These are phyloP conservation scores for Ichneumoninae sp. DNA, from an alignment of 2,888 invertebrate species.

Conservation along the genomic window DNA sequence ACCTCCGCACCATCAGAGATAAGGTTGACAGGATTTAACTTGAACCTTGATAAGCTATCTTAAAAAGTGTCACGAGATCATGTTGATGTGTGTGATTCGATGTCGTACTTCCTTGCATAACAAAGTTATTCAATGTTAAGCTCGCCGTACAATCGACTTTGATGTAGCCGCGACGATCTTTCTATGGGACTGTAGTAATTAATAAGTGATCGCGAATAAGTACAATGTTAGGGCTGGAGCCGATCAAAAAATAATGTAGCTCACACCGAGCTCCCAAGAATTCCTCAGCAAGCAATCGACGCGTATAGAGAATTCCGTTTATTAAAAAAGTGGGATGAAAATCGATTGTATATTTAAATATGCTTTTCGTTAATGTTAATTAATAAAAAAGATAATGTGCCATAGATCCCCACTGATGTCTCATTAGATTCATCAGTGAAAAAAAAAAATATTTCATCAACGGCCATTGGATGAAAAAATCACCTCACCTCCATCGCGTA, in stretches of 20 bases:
- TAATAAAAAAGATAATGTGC: too few relatives aligned
- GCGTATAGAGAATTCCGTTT: not conserved
- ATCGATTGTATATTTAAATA: too few relatives aligned
- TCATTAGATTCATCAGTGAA: too few relatives aligned
- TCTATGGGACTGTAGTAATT: not conserved
- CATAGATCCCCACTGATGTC: too few relatives aligned
- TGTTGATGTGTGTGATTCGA: not conserved
- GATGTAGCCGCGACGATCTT: not conserved
- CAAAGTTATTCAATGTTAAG: conserved; percentile 17
- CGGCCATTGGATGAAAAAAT: not conserved
- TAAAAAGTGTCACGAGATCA: conserved; percentile 56
- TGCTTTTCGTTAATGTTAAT: too few relatives aligned
- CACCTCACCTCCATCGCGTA: conserved; percentile 95
- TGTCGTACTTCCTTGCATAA: conserved; percentile 42
- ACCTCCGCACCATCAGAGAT: conserved; percentile 29
- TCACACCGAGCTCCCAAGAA: too few relatives aligned
- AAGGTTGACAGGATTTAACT: conserved; percentile 41
- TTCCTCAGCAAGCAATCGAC: too few relatives aligned
- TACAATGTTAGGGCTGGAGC: not conserved
- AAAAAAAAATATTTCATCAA: not conserved
- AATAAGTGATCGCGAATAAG: not conserved
- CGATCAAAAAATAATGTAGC: not conserved
- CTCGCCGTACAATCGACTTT: not conserved
- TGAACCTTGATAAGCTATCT: conserved; percentile 58
- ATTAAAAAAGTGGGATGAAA: not conserved